Conservation (phyloP, 1,140 invertebrate species). For the Sarcophaga peregrina region DNA sequence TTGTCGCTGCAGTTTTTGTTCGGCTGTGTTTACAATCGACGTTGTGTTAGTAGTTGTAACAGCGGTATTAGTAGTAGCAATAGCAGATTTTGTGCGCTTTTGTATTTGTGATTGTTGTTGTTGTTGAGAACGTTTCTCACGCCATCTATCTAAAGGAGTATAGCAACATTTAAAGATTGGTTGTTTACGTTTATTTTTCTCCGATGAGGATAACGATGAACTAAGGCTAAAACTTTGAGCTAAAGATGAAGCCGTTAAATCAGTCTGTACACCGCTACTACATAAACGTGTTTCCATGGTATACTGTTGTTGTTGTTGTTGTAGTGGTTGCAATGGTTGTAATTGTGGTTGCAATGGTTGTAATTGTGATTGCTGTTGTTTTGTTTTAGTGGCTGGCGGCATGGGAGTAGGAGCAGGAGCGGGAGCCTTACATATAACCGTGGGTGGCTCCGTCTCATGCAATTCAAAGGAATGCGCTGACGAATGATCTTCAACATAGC, state of each 20-base stretch:
- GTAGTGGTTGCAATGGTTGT: not conserved
- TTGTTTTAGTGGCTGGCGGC: conserved; percentile 3
- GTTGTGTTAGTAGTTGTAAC: not conserved
- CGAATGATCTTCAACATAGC: conserved; percentile 52
- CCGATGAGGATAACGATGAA: conserved; percentile 29
- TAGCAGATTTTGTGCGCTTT: conserved; percentile 40
- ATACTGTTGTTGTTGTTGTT: conserved; percentile 36
- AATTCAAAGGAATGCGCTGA: conserved; percentile 62
- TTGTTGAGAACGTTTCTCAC: conserved; percentile 54
- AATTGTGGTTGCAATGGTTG: not conserved
- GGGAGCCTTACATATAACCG: conserved; percentile 59
- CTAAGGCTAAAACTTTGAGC: conserved; percentile 47
- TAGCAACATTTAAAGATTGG: conserved; percentile 65
- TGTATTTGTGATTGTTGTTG: conserved; percentile 48
- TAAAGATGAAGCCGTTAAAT: conserved; percentile 52
- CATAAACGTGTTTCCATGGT: conserved; percentile 58
- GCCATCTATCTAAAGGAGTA: conserved; percentile 64
- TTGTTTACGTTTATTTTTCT: conserved; percentile 47
- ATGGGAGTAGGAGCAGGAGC: conserved; percentile 45
- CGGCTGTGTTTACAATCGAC: not conserved
- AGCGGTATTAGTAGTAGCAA: not conserved
- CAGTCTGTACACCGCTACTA: conserved; percentile 61
- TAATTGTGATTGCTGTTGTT: not conserved
- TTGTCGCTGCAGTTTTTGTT: not conserved
- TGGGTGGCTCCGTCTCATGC: conserved; percentile 58